Percentiles rank a stretch among this genome's conserved stretches.
These are phyloP conservation scores for Python bivittatus DNA, from an alignment of 2,113 vertebrate genomes.

Conservation along the genomic window DNA sequence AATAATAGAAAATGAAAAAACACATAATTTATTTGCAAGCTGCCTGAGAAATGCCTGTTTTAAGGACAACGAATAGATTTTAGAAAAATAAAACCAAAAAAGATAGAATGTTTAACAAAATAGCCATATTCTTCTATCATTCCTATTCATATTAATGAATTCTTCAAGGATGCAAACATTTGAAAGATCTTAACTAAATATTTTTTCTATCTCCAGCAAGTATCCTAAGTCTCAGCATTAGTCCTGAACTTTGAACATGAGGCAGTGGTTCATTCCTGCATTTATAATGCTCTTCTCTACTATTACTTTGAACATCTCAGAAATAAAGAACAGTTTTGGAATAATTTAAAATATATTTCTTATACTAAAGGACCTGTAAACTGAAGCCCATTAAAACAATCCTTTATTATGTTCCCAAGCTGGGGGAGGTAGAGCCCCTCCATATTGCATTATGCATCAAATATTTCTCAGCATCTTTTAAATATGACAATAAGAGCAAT, in stretches of 20 bases:
- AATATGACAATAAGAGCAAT: background rate
- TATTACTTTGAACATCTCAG: no score
- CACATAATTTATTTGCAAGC: background rate
- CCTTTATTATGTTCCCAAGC: no score
- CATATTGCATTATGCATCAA: background rate
- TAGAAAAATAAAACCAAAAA: background rate
- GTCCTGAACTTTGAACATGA: background rate
- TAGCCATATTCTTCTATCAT: background rate
- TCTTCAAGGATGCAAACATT: background rate
- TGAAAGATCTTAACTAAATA: background rate
- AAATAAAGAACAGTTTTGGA: background rate
- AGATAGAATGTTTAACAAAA: background rate
- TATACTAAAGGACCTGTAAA: background rate
- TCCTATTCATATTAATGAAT: background rate
- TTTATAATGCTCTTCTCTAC: background rate
- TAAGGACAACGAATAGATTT: background rate
- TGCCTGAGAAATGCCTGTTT: background rate
- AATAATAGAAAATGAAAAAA: background rate
- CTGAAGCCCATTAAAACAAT: background rate
- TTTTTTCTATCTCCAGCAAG: background rate
- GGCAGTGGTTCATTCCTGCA: background rate
- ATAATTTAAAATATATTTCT: background rate
- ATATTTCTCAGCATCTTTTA: background rate
- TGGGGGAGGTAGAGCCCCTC: no score
- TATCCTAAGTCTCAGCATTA: background rate